Conservation (phyloP, 1,140 invertebrate genomes). For the Apis cerana region DNA sequence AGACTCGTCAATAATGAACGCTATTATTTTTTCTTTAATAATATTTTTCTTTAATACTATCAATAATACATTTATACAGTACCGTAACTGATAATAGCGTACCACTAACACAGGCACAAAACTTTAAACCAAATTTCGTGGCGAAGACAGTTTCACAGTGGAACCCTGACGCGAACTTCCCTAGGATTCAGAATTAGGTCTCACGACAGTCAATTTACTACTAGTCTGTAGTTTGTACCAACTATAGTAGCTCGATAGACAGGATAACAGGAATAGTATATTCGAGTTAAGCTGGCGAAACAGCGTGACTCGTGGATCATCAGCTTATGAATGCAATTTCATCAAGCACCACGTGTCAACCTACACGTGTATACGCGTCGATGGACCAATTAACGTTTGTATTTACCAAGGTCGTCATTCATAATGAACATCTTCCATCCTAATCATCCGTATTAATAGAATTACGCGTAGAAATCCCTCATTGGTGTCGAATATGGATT, state of each 20-base stretch:
- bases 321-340: constrained; percentile 22
- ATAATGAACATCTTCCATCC: constrained; percentile 7
- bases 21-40: background rate
- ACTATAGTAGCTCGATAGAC: constrained; percentile 4
- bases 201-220: constrained; percentile 12
- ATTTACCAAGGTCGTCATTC: constrained; percentile 12
- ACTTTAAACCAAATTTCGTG: constrained; percentile 28
- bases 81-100: background rate
- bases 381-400: constrained; percentile 21
- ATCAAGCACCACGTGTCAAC: constrained; percentile 13
- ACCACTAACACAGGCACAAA: background rate
- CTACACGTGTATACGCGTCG: background rate
- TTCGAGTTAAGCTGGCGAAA: constrained; percentile 32
- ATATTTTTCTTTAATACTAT: background rate
- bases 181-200: constrained; percentile 2
- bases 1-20: background rate
- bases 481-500: background rate
- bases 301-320: constrained; percentile 26
- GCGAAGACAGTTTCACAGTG: background rate
- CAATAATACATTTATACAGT: background rate
- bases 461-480: background rate
- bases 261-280: constrained; percentile 29
- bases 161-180: constrained; percentile 2
- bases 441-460: background rate
- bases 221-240: background rate